A percentile compares a stretch with the other conserved stretches of the same genome.
These are phyloP conservation scores for Serranus cabrilla DNA, from an alignment of 2,797 vertebrate genomes.

Conservation along the genomic window DNA sequence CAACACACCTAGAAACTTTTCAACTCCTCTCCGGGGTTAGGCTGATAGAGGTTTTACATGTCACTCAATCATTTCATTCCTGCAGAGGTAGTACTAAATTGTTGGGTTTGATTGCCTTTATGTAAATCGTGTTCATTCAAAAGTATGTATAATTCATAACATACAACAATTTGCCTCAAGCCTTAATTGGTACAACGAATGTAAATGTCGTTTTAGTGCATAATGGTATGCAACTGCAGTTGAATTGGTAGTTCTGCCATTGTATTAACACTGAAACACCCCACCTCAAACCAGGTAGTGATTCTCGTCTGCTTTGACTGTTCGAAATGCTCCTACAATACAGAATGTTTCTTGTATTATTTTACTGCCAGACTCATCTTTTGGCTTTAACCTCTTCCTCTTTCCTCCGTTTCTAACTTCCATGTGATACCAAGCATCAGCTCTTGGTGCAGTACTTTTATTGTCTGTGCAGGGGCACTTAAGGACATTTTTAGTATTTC, in stretches of 20 bases:
- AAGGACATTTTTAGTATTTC: neutral
- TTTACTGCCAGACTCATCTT: neutral
- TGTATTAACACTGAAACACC: constrained; percentile 9
- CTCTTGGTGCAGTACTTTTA: neutral
- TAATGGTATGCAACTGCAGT: neutral
- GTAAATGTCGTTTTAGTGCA: neutral
- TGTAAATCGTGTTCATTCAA: neutral
- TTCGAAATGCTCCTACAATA: neutral
- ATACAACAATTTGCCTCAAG: neutral
- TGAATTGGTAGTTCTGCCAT: neutral
- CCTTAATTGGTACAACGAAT: neutral
- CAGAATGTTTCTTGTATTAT: neutral
- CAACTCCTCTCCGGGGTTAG: constrained; percentile 21
- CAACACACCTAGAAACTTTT: constrained; percentile 57
- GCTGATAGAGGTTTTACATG: constrained; percentile 1
- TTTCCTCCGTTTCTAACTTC: neutral
- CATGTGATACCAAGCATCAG: neutral
- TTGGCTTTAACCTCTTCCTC: neutral
- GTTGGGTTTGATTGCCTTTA: neutral
- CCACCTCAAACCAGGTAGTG: neutral
- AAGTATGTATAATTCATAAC: constrained; percentile 13
- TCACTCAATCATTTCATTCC: constrained; percentile 1
- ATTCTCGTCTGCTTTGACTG: neutral
- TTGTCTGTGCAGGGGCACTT: neutral
- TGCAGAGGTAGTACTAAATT: neutral